A percentile compares a stretch with the other conserved stretches of the same genome.
Evolutionary conservation across 53 echinoderm and acorn worm species (phyloP).

Genomic region (Zoroaster sp.): DNA sequence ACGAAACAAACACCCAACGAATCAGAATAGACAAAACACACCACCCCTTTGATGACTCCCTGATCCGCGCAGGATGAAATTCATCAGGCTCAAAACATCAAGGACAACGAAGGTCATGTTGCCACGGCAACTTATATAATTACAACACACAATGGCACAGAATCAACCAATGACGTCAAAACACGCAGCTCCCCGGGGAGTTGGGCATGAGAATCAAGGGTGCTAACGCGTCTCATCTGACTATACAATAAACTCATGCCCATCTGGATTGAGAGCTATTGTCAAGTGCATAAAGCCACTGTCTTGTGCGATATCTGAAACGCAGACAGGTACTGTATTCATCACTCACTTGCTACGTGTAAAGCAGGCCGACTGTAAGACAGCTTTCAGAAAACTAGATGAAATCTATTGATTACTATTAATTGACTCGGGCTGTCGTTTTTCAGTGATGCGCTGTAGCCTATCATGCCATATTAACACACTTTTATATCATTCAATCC

Average conservation of each 20-base stretch:
- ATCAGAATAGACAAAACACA: no score
- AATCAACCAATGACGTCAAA: slow-evolving; percentile 36
- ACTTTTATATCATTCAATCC: no score
- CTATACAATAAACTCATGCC: not conserved
- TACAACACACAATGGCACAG: slow-evolving; percentile 8
- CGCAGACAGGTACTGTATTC: not conserved
- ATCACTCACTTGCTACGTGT: no score
- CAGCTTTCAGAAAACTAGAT: no score
- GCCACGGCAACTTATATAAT: slow-evolving; percentile 34
- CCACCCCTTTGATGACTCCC: not conserved
- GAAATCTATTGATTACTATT: no score
- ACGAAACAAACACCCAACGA: no score
- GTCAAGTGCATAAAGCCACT: not conserved
- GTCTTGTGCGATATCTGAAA: not conserved
- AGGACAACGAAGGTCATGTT: slow-evolving; percentile 21
- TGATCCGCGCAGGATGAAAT: not conserved
- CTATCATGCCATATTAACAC: no score
- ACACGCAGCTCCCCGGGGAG: not conserved
- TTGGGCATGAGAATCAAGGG: not conserved
- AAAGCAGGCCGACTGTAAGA: no score
- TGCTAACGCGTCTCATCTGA: not conserved
- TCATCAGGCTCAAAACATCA: slow-evolving; percentile 10
- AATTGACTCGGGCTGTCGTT: no score
- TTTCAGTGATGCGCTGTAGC: no score
- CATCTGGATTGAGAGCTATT: not conserved